These are phyloP conservation scores for Parasteatoda lunata DNA, from an alignment of 2,888 invertebrate species.

Conservation along the genomic window DNA sequence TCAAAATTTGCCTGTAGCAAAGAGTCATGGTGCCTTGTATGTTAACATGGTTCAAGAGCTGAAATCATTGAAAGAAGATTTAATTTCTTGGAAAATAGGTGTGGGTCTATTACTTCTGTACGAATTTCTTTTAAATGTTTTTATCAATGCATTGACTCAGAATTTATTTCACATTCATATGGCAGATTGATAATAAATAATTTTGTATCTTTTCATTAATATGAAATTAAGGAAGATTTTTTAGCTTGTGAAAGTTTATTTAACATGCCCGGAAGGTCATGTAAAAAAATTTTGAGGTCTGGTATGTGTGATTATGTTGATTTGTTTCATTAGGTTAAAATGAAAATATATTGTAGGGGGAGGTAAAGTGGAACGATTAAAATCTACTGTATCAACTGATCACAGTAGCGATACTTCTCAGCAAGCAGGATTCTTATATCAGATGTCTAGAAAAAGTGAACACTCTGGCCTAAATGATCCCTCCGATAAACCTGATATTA, in stretches of 20 bases:
- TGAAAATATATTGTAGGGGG: slow-evolving; percentile 35
- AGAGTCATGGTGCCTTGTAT: slow-evolving; percentile 88
- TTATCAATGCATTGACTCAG: too few species aligned
- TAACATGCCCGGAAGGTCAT: too few species aligned
- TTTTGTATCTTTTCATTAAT: too few species aligned
- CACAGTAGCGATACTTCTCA: slow-evolving; percentile 65
- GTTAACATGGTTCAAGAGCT: slow-evolving; percentile 91
- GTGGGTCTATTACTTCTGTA: not conserved
- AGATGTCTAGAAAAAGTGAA: slow-evolving; percentile 64
- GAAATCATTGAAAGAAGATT: slow-evolving; percentile 88
- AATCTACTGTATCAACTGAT: slow-evolving; percentile 59
- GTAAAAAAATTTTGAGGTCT: too few species aligned
- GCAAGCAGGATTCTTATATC: slow-evolving; percentile 53
- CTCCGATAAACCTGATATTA: slow-evolving; percentile 64
- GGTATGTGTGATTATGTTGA: too few species aligned
- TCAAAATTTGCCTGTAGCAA: slow-evolving; percentile 84
- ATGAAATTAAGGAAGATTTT: too few species aligned
- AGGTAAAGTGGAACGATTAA: slow-evolving; percentile 61
- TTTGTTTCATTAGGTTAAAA: not conserved
- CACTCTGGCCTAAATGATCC: slow-evolving; percentile 69
- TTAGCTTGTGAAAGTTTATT: too few species aligned
- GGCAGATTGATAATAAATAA: too few species aligned
- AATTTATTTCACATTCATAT: too few species aligned
- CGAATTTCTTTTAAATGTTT: too few species aligned
- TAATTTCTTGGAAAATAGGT: slow-evolving; percentile 74